Conservation (phyloP, 2,797 vertebrate species). For the Spinibarbus caldwelli region DNA sequence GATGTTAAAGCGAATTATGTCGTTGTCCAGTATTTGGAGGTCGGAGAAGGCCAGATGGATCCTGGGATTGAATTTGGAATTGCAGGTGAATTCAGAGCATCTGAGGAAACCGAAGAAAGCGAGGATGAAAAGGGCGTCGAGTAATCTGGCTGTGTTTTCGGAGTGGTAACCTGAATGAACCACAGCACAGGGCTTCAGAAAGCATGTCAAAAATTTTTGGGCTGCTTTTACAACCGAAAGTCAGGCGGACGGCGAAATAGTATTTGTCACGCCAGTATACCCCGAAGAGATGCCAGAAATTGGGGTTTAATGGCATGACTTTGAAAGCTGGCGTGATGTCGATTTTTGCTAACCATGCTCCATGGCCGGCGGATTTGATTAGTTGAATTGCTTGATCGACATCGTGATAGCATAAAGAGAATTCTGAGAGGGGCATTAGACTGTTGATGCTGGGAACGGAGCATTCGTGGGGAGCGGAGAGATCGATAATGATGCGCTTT, state of each 20-base stretch:
- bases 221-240: not conserved
- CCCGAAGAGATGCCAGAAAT: not conserved
- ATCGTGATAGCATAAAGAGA: not conserved
- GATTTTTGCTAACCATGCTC: not conserved
- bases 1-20: not conserved
- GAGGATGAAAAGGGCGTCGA: not conserved
- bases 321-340: not conserved
- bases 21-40: not conserved
- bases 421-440: not conserved
- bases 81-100: not conserved
- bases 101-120: not conserved
- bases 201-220: not conserved
- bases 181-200: not conserved
- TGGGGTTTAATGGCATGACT: not conserved
- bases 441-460: not conserved
- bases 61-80: not conserved
- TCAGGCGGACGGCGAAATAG: fast-evolving
- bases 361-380: not conserved
- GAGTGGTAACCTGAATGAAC: too few species aligned
- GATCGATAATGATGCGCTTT: not conserved
- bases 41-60: not conserved
- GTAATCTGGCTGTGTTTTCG: not conserved
- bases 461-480: not conserved
- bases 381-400: not conserved
- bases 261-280: not conserved